Evolutionary conservation across 2,113 vertebrate genomes (phyloP).

Genomic region (Ramphastos sulfuratus): DNA sequence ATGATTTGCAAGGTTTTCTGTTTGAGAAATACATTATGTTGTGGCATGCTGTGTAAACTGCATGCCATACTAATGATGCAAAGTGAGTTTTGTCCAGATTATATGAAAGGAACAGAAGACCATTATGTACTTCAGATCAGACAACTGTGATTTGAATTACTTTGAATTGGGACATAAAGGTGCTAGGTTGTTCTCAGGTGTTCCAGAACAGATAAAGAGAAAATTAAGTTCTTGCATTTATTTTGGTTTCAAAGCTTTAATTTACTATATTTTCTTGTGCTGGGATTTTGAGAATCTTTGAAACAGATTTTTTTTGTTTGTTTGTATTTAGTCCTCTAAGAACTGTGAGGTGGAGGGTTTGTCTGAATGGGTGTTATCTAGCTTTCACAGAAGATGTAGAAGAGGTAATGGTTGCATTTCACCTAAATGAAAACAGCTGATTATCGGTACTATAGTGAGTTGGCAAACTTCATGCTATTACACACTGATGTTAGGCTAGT

Average conservation of each 20-base stretch:
- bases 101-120: not conserved
- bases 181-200: not conserved
- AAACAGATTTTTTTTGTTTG: not conserved
- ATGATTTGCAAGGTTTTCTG: not conserved
- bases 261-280: not conserved
- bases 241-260: not conserved
- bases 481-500: accelerated
- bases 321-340: not conserved
- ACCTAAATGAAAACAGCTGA: not conserved
- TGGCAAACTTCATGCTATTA: not conserved
- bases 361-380: not conserved
- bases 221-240: not conserved
- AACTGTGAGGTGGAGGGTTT: not conserved
- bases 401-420: not conserved
- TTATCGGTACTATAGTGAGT: not conserved
- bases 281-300: not conserved
- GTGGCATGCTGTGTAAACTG: not conserved
- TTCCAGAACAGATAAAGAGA: not conserved
- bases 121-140: not conserved
- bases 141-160: not conserved
- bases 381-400: not conserved
- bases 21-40: not conserved
- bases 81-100: not conserved
- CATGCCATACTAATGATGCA: not conserved
- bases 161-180: not conserved